These are phyloP conservation scores for Micropterix aruncella DNA, from an alignment of 2,888 invertebrate species.

Conservation along the genomic window DNA sequence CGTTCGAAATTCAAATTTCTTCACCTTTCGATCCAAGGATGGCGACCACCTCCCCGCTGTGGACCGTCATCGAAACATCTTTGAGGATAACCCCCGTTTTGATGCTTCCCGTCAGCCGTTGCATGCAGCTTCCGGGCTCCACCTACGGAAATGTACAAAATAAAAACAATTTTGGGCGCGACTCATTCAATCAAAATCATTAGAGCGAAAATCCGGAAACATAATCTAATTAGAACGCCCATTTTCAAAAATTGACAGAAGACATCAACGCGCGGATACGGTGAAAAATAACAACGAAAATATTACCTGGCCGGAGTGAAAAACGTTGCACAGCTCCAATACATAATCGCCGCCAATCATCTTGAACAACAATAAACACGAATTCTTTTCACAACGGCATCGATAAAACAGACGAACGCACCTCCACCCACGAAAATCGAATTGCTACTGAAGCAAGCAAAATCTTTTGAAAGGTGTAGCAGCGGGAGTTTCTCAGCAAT, in stretches of 20 bases:
- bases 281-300: conserved; percentile 2
- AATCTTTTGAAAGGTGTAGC: no score
- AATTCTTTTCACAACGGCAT: no score
- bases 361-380: conserved; percentile 20
- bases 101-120: conserved; percentile 59
- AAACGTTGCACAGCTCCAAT: conserved; percentile 76
- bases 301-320: conserved; percentile 75
- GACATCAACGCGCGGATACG: conserved; percentile 33
- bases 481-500: no score
- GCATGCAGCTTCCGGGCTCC: conserved; percentile 65
- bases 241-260: no score
- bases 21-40: conserved; percentile 89
- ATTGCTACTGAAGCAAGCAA: no score
- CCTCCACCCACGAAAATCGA: no score
- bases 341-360: conserved; percentile 78
- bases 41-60: conserved; percentile 87
- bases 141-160: conserved; percentile 35
- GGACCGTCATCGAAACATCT: conserved; percentile 82
- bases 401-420: no score
- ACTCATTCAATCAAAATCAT: not conserved
- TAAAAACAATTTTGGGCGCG: not conserved
- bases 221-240: no score
- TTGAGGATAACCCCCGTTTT: conserved; percentile 80
- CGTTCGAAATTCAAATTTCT: no score
- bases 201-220: no score